Conservation (phyloP, 2,888 invertebrate genomes). For the Cremastinae sp. region DNA sequence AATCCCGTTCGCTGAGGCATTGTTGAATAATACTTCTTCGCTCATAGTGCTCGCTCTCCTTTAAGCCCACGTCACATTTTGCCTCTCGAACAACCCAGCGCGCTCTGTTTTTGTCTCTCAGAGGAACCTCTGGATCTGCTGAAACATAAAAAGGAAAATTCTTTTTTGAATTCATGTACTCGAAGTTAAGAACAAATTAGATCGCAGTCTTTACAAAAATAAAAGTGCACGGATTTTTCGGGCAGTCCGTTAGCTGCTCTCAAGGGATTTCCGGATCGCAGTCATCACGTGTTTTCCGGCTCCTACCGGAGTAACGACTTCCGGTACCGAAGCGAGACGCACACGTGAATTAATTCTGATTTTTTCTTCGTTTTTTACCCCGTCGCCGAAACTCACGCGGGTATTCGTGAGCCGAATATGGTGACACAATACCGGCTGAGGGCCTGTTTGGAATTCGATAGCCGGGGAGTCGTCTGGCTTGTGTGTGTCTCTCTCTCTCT, state of each 20-base stretch:
- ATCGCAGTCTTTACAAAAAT: neutral
- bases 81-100: slow-evolving; percentile 12
- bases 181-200: neutral
- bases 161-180: neutral
- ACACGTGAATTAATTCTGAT: slow-evolving; percentile 50
- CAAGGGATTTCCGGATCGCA: slow-evolving; percentile 42
- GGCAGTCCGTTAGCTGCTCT: slow-evolving; percentile 8
- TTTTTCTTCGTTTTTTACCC: slow-evolving; percentile 18
- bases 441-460: slow-evolving; percentile 53
- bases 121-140: slow-evolving; percentile 15
- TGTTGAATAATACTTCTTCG: slow-evolving; percentile 65
- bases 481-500: slow-evolving; percentile 2
- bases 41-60: slow-evolving; percentile 60
- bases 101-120: neutral
- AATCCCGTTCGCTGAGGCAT: slow-evolving; percentile 61
- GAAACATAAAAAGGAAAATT: slow-evolving; percentile 43
- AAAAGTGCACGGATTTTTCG: neutral
- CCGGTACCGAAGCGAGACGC: slow-evolving; percentile 42
- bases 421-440: slow-evolving; percentile 33
- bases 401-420: slow-evolving; percentile 54
- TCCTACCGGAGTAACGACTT: slow-evolving; percentile 32
- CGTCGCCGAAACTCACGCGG: slow-evolving; percentile 29
- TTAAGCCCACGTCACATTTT: slow-evolving; percentile 48
- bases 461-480: slow-evolving; percentile 13
- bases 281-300: slow-evolving; percentile 48